Evolutionary conservation across 2,888 invertebrate species (phyloP).

Genomic region (Candidula unifasciata): DNA sequence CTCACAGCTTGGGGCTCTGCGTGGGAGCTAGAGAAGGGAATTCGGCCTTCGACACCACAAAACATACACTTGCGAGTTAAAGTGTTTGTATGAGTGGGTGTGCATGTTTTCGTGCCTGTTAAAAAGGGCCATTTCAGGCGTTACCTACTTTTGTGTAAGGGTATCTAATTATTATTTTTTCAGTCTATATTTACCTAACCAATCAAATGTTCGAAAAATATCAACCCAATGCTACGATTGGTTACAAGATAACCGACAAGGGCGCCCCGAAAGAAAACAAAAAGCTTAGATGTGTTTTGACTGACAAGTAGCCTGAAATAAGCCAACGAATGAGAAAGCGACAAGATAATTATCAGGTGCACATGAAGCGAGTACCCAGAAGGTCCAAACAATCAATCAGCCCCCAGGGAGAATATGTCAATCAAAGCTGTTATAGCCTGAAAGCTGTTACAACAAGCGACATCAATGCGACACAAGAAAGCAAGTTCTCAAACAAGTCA

Average conservation of each 20-base stretch:
- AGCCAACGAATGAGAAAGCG: not conserved
- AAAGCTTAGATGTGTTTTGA: not conserved
- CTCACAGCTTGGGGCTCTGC: not conserved
- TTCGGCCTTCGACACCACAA: not conserved
- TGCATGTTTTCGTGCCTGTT: too few species aligned
- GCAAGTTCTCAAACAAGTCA: too few species aligned
- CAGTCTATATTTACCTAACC: not conserved
- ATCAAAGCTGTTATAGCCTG: not conserved
- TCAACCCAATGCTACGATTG: not conserved
- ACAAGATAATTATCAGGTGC: not conserved
- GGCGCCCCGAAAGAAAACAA: too few species aligned
- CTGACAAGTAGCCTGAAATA: not conserved
- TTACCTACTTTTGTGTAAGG: too few species aligned
- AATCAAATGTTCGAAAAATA: not conserved
- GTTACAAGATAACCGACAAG: not conserved
- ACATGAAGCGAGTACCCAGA: not conserved
- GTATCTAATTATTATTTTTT: too few species aligned
- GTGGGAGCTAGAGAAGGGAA: not conserved
- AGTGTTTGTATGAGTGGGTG: too few species aligned
- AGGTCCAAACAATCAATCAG: not conserved
- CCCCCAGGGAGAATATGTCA: not conserved
- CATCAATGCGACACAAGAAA: too few species aligned
- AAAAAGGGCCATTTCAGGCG: too few species aligned
- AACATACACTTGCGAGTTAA: not conserved
- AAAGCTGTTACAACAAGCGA: not conserved